phyloP scores from a whole-genome alignment of 37 sponge, comb jelly and placozoan genomes.

The Spongia lamella region DNA sequence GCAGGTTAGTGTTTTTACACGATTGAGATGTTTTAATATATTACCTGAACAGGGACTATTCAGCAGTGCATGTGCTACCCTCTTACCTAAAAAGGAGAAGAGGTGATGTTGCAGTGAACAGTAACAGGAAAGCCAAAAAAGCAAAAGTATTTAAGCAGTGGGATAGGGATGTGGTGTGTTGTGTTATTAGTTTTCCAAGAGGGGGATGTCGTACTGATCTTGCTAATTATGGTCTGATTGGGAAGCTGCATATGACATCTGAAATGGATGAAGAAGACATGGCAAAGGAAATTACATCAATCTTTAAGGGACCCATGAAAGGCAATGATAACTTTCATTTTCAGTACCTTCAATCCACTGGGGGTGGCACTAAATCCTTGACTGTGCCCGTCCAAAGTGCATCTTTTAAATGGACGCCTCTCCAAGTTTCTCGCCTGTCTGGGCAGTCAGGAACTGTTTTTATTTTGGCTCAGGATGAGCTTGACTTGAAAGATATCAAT shows the following conservation, averaged over 20 bases:
- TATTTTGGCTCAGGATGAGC: constrained; percentile 2
- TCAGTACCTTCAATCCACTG: constrained; percentile 37
- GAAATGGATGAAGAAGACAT: constrained; percentile 31
- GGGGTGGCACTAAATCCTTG: constrained; percentile 29
- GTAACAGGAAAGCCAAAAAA: too few relatives aligned
- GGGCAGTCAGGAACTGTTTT: constrained; percentile 10
- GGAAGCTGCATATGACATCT: constrained; percentile 38
- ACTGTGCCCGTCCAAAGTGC: constrained; percentile 23
- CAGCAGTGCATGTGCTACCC: too few relatives aligned
- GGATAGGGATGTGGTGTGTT: constrained; percentile 18
- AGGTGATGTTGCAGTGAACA: too few relatives aligned
- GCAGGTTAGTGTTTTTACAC: too few relatives aligned
- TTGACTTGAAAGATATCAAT: not conserved
- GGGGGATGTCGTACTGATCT: constrained; percentile 17
- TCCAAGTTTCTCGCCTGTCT: constrained; percentile 16
- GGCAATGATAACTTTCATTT: constrained; percentile 33
- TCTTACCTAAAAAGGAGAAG: too few relatives aligned
- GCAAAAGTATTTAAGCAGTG: constrained; percentile 5
- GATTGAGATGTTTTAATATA: too few relatives aligned
- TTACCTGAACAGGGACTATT: too few relatives aligned
- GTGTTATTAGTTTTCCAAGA: constrained; percentile 6
- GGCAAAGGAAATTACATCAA: constrained; percentile 26
- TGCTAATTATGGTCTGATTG: constrained; percentile 24
- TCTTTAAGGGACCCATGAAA: constrained; percentile 44
- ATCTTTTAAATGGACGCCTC: constrained; percentile 34